Evolutionary conservation across 2,113 vertebrate genomes (phyloP), one percentile per base, ranked within the genome.

Genomic region (Podilymbus podiceps): DNA sequence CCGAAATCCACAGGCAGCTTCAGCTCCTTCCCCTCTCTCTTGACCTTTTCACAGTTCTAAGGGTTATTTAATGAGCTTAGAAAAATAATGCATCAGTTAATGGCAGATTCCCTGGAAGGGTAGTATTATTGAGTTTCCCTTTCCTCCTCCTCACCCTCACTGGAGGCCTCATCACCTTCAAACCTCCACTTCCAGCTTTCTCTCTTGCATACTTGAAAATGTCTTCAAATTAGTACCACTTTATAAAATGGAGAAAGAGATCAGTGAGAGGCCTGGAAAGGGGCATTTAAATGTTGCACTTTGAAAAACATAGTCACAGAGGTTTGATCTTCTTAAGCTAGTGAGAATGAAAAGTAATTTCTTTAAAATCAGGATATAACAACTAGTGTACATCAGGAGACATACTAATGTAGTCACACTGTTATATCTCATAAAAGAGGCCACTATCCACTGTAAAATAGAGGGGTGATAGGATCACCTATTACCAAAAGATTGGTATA

Each of bases 51-150:
- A 82, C 80, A 82, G 77, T 89, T 95, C 71, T 96, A 89, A 97
- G 95, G 74, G 74, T 87, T 95, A 95, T 97, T 97, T 96, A 96
- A 97, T 95, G 94, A 94, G 90, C 91, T 95, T 95, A 95, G 91
- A 85, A 95, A 94, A 97, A 93, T 92, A 97, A 96, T 88, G 90
- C 84, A 94, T 89, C 89, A 89, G 91, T 80, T 96, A 97, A 96
- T 88, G 87, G 93, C 89, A 89, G 91, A 88, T 93, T 85, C 93
- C 87, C 87, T 96, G 93, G 92, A 95, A 96, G n/a, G 86, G 84
- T 80, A 81, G 86, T 77, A 86, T 92, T 89, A 95, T 68, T 2
- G 0, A 92, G 78, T 85, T 93, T 88, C 67, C 42, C 23, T 93
- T 92, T 93, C 75, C 95, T 96, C 94, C 93, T 95, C 93, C 89